These are phyloP conservation scores for Tetramorium parvispinum DNA, from an alignment of 1,140 invertebrate genomes.

Conservation along the genomic window DNA sequence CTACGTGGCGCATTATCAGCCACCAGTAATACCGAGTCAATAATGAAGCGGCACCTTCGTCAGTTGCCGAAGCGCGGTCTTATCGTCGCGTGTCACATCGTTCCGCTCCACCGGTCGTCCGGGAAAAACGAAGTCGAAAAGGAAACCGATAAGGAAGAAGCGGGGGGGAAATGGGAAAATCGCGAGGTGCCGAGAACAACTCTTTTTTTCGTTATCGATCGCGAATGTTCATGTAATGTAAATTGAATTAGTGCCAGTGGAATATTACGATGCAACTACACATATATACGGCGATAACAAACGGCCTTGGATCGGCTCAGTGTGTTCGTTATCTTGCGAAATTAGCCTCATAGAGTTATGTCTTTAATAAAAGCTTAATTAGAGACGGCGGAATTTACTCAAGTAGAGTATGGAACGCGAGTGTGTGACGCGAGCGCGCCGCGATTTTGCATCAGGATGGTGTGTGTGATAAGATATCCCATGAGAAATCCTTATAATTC, in stretches of 20 bases:
- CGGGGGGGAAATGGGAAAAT: not conserved
- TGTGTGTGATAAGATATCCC: not conserved
- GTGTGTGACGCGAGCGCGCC: not conserved
- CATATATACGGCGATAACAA: not conserved
- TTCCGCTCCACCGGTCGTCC: not conserved
- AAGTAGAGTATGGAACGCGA: not conserved
- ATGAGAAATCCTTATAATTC: not conserved
- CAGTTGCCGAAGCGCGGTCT: constrained; percentile 21
- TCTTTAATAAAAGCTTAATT: constrained; percentile 32
- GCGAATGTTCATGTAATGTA: constrained; percentile 3
- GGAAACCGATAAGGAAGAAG: not conserved
- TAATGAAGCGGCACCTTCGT: constrained; percentile 45
- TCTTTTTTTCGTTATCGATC: constrained; percentile 15
- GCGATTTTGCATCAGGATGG: not conserved
- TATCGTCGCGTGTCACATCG: constrained; percentile 27
- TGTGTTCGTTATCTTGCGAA: constrained; percentile 22
- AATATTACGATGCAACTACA: constrained; percentile 22
- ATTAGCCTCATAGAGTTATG: constrained; percentile 13
- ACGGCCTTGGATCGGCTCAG: constrained; percentile 5
- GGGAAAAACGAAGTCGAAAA: not conserved
- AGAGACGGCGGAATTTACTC: not conserved
- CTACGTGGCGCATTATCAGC: constrained; percentile 41
- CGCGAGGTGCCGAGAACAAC: not conserved
- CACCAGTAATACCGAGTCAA: constrained; percentile 27
- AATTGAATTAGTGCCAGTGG: constrained; percentile 29